Evolutionary conservation across 2,113 vertebrate species (phyloP).

Genomic region (Corynorhinus townsendii): DNA sequence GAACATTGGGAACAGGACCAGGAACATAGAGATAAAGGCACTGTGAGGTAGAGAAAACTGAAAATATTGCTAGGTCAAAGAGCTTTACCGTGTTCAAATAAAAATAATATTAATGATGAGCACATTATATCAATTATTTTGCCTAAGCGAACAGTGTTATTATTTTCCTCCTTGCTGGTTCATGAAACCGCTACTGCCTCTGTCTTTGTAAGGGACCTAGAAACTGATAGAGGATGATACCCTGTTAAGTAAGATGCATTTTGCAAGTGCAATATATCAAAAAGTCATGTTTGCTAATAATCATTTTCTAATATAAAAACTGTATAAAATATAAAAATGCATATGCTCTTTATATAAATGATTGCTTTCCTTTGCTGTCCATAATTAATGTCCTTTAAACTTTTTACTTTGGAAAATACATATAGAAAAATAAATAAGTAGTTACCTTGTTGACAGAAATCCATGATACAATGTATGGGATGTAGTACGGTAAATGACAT

Average conservation of each 20-base stretch:
- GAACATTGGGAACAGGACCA: not conserved
- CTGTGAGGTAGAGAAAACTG: not conserved
- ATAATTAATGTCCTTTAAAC: not conserved
- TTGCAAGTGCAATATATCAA: not conserved
- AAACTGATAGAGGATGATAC: not conserved
- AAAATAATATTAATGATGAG: not conserved
- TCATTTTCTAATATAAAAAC: not conserved
- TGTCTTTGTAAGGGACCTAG: not conserved
- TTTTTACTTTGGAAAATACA: not conserved
- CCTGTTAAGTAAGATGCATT: not conserved
- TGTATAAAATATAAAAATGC: not conserved
- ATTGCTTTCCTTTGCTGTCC: not conserved
- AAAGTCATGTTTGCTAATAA: not conserved
- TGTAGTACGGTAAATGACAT: not conserved
- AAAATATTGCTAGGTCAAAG: not conserved
- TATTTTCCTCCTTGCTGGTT: conserved; percentile 23
- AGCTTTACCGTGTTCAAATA: not conserved
- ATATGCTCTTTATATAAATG: not conserved
- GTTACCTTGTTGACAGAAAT: not conserved
- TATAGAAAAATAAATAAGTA: not conserved
- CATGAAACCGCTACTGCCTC: not conserved
- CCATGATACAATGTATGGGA: not conserved
- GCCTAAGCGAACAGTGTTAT: conserved; percentile 41
- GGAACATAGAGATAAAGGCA: not conserved
- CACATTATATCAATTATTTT: conserved; percentile 34